Percentiles rank a stretch among this genome's conserved stretches.
These are phyloP conservation scores for Phoenicopterus ruber DNA, from an alignment of 2,113 vertebrate genomes.

Conservation along the genomic window DNA sequence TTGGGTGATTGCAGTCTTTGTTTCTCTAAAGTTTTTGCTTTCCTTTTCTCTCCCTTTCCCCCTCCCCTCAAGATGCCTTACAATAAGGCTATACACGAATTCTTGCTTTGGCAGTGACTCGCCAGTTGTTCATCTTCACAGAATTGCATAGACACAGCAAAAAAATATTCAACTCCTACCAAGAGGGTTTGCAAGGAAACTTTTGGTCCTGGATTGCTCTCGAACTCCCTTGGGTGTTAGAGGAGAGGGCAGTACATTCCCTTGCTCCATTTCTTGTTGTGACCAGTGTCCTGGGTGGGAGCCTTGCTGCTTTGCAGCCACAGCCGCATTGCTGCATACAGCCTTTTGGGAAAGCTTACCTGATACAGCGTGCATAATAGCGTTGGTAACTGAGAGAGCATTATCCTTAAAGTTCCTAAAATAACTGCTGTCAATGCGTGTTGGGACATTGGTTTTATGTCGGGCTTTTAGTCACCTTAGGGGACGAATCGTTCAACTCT, in stretches of 20 bases:
- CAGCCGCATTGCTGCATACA: fast-evolving
- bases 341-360: background rate
- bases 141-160: background rate
- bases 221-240: fast-evolving
- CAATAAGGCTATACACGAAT: background rate
- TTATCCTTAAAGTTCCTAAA: background rate
- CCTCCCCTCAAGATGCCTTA: background rate
- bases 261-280: background rate
- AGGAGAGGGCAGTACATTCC: background rate
- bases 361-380: fast-evolving
- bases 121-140: background rate
- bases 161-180: background rate
- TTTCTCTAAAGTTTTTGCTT: slow-evolving; percentile 1
- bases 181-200: background rate
- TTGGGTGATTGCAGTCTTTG: background rate
- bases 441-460: background rate
- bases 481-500: background rate
- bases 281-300: background rate
- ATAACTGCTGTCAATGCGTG: background rate
- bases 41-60: background rate
- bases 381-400: background rate
- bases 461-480: background rate
- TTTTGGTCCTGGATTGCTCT: background rate
- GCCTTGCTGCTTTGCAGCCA: background rate
- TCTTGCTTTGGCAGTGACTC: background rate